Evolutionary conservation across 2,797 vertebrate genomes (phyloP).

Genomic region (Allobates femoralis): DNA sequence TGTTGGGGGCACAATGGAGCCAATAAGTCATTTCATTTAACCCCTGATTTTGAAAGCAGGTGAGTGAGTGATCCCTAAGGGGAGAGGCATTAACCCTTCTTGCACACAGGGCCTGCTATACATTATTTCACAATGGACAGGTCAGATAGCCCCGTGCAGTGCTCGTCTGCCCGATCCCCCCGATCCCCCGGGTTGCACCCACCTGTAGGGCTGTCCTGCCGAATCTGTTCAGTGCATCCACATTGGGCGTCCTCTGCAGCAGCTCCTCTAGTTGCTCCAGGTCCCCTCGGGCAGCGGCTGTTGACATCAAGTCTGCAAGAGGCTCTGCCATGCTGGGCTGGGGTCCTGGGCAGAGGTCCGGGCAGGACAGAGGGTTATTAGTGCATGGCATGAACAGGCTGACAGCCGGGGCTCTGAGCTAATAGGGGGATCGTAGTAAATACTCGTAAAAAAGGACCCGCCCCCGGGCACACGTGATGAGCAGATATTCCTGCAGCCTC

Average conservation of each 20-base stretch:
- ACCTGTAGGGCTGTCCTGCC: constrained; percentile 94
- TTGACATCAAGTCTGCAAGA: constrained; percentile 83
- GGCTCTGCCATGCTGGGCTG: constrained; percentile 83
- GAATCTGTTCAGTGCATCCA: constrained; percentile 86
- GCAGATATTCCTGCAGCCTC: constrained; percentile 55
- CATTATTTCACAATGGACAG: neutral
- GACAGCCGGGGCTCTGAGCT: constrained; percentile 81
- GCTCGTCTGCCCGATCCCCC: neutral
- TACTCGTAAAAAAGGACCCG: constrained; percentile 83
- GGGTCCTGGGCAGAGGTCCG: constrained; percentile 74
- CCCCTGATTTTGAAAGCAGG: neutral
- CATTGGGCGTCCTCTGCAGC: constrained; percentile 84
- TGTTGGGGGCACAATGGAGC: too few relatives aligned
- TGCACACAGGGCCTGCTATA: constrained; percentile 17
- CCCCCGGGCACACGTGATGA: constrained; percentile 83
- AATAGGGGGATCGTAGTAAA: constrained; percentile 84
- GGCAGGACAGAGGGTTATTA: constrained; percentile 69
- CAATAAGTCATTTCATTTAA: neutral
- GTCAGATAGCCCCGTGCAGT: neutral
- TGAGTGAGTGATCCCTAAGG: neutral
- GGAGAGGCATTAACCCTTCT: constrained; percentile 36
- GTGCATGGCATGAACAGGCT: constrained; percentile 80
- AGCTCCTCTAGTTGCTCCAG: constrained; percentile 78
- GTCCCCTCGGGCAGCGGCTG: constrained; percentile 88
- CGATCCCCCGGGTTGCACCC: constrained; percentile 69